phyloP scores from a whole-genome alignment of 2,888 invertebrate species.

The Morpho helenor region DNA sequence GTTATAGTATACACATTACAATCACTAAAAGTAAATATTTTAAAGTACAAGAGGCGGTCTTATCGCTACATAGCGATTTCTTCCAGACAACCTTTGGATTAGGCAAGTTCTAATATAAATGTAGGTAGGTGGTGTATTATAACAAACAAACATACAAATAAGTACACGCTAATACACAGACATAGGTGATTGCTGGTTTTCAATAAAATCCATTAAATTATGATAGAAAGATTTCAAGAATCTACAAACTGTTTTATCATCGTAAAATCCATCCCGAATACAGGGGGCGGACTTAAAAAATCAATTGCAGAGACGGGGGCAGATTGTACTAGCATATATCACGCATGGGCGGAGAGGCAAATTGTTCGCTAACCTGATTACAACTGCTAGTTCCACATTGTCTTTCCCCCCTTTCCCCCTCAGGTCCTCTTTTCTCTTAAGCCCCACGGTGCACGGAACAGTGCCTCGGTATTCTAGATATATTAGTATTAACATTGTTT shows the following conservation, averaged over 20 bases:
- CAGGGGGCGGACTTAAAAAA: conserved; percentile 36
- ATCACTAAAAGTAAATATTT: too few species aligned
- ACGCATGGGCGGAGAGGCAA: conserved; percentile 86
- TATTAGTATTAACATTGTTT: not conserved
- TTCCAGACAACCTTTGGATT: too few species aligned
- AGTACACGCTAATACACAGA: too few species aligned
- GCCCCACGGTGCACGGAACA: conserved; percentile 8
- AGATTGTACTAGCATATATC: conserved; percentile 65
- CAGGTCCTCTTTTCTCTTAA: conserved; percentile 21
- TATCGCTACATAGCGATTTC: too few species aligned
- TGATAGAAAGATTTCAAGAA: not conserved
- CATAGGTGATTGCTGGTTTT: too few species aligned
- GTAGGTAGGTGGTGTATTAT: too few species aligned
- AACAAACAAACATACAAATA: too few species aligned
- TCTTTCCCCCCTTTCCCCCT: conserved; percentile 44
- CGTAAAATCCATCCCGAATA: conserved; percentile 21
- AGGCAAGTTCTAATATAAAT: too few species aligned
- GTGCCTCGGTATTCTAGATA: conserved; percentile 27
- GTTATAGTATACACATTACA: too few species aligned
- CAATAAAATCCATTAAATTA: too few species aligned
- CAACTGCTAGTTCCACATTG: conserved; percentile 76
- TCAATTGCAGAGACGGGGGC: conserved; percentile 41
- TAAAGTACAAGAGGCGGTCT: too few species aligned
- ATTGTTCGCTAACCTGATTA: conserved; percentile 91
- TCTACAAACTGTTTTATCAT: conserved; percentile 7